A percentile compares a stretch with the other conserved stretches of the same genome.
phyloP scores from a whole-genome alignment of 2,113 vertebrate genomes.

The Calyptomena viridis region DNA sequence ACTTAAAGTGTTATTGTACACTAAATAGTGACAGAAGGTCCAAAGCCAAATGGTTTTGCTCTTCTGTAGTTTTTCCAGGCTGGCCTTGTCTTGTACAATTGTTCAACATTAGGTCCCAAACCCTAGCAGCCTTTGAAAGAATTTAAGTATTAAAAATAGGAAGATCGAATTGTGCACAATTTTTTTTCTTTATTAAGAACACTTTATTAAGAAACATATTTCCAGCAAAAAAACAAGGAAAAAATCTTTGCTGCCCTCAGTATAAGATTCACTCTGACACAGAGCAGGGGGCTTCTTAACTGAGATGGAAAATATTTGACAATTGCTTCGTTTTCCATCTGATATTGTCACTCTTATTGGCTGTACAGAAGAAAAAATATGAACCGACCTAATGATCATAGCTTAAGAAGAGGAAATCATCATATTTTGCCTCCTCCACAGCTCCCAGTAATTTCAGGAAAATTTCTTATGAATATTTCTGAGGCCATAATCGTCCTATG shows the following conservation, averaged over 20 bases:
- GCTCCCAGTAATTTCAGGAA: not conserved
- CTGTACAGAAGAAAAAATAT: not conserved
- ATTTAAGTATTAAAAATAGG: constrained; percentile 56
- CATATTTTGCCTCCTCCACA: not conserved
- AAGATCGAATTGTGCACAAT: constrained; percentile 40
- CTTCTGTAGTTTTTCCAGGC: constrained; percentile 21
- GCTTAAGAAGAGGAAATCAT: not conserved
- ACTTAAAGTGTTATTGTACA: constrained; percentile 11
- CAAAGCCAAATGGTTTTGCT: constrained; percentile 57
- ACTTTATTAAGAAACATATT: constrained; percentile 39
- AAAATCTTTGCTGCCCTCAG: not conserved
- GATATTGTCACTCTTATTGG: constrained; percentile 10
- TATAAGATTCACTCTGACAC: constrained; percentile 29
- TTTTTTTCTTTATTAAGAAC: not conserved
- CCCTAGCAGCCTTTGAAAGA: constrained; percentile 44
- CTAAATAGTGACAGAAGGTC: constrained; percentile 5
- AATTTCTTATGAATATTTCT: not conserved
- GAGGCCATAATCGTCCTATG: not conserved
- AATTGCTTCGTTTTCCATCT: constrained; percentile 21
- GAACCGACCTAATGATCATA: not conserved
- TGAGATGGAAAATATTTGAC: constrained; percentile 23
- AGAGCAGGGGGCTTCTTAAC: constrained; percentile 39
- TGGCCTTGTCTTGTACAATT: constrained; percentile 33
- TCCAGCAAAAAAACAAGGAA: constrained; percentile 34
- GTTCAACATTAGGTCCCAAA: constrained; percentile 37